These are phyloP conservation scores for Brachycybe producta DNA, from an alignment of 2,888 invertebrate genomes.

Conservation along the genomic window DNA sequence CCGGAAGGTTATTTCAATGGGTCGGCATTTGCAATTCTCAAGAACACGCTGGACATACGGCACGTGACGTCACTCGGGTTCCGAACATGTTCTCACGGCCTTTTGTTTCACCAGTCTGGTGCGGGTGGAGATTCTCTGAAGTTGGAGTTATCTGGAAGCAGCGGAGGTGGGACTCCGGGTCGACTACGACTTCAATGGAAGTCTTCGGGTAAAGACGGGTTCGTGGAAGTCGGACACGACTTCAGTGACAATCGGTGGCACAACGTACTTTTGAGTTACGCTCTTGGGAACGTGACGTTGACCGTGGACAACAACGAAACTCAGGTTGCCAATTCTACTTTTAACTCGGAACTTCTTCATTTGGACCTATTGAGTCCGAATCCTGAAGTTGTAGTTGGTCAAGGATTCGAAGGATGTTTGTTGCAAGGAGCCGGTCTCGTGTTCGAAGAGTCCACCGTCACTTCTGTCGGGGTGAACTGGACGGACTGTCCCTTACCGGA, in stretches of 20 bases:
- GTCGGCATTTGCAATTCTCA: slow-evolving; percentile 20
- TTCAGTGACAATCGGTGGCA: slow-evolving; percentile 24
- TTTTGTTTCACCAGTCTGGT: slow-evolving; percentile 23
- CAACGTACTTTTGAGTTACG: slow-evolving; percentile 21
- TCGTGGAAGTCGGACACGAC: slow-evolving; percentile 17
- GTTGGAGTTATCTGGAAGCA: slow-evolving; percentile 19
- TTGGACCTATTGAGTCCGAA: slow-evolving; percentile 18
- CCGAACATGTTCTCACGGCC: slow-evolving; percentile 24
- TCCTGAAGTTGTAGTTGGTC: slow-evolving; percentile 52
- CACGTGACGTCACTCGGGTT: slow-evolving; percentile 23
- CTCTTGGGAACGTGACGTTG: slow-evolving; percentile 18
- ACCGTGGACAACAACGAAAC: slow-evolving; percentile 13
- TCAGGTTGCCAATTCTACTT: slow-evolving; percentile 20
- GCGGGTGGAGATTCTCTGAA: slow-evolving; percentile 20
- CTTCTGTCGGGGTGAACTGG: slow-evolving; percentile 48
- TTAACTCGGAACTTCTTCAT: slow-evolving; percentile 16
- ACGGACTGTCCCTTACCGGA: slow-evolving; percentile 60
- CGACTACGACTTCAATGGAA: slow-evolving; percentile 20
- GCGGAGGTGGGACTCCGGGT: neutral
- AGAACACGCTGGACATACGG: slow-evolving; percentile 17
- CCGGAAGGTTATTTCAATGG: slow-evolving; percentile 22
- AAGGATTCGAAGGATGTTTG: slow-evolving; percentile 68
- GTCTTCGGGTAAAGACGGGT: slow-evolving; percentile 14
- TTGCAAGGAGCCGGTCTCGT: slow-evolving; percentile 74
- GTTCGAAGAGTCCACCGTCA: slow-evolving; percentile 39